Conservation (phyloP, 2,888 invertebrate genomes). For the Drosophila quinaria region DNA sequence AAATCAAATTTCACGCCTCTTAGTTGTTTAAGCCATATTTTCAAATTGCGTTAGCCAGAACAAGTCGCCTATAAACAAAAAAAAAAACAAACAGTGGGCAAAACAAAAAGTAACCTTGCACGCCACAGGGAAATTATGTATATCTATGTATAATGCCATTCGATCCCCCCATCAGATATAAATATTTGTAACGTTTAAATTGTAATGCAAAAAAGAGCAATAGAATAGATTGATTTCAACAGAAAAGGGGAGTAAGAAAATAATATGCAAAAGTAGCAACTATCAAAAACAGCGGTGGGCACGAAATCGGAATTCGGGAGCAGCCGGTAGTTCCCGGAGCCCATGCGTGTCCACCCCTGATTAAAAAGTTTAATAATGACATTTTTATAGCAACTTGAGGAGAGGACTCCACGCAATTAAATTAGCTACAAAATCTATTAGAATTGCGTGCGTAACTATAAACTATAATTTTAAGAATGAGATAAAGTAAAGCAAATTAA, state of each 20-base stretch:
- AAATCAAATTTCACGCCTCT: constrained; percentile 83
- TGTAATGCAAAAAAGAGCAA: constrained; percentile 37
- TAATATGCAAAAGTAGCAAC: constrained; percentile 35
- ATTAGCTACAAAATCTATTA: constrained; percentile 16
- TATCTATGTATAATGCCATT: constrained; percentile 34
- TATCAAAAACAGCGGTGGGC: no score
- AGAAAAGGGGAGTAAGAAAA: constrained; percentile 20
- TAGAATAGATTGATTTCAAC: constrained; percentile 15
- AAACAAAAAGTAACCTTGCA: constrained; percentile 29
- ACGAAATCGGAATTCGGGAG: no score
- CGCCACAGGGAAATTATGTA: constrained; percentile 40
- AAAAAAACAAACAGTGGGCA: neutral
- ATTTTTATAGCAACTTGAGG: constrained; percentile 37
- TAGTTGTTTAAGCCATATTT: constrained; percentile 69
- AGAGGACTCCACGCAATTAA: constrained; percentile 37
- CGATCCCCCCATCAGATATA: constrained; percentile 20
- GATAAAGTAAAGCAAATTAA: constrained; percentile 1
- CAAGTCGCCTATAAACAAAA: constrained; percentile 52
- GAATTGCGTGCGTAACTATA: constrained; percentile 35
- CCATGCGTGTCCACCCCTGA: no score
- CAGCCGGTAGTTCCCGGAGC: no score
- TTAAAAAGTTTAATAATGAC: constrained; percentile 42
- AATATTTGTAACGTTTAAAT: constrained; percentile 49
- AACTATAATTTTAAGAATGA: constrained; percentile 38
- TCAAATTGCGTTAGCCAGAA: constrained; percentile 66